Percentiles rank a stretch among this genome's conserved stretches.
Evolutionary conservation across 2,888 invertebrate species (phyloP).

Genomic region (Alloplasta piceator): DNA sequence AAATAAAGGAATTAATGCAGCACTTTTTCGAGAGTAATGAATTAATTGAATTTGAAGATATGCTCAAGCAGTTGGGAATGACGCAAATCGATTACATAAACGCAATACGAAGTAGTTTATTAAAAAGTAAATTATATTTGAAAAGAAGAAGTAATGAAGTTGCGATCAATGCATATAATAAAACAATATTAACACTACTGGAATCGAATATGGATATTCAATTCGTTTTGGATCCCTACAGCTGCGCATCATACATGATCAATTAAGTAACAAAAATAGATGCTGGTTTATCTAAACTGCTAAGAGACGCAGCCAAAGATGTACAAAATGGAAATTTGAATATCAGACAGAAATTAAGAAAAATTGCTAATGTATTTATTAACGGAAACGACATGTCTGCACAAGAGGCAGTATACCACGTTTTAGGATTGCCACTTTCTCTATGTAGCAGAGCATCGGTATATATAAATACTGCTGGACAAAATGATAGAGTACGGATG

Average conservation of each 20-base stretch:
- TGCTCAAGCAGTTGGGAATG: no score
- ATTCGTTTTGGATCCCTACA: conserved; percentile 39
- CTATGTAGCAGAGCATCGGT: conserved; percentile 61
- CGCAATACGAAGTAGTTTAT: no score
- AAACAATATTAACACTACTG: no score
- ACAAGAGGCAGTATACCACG: conserved; percentile 69
- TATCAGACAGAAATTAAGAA: conserved; percentile 65
- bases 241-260: conserved; percentile 56
- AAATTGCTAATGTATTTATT: conserved; percentile 66
- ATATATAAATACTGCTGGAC: conserved; percentile 63
- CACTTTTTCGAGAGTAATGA: no score
- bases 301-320: conserved; percentile 63
- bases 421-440: conserved; percentile 65
- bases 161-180: conserved; percentile 9
- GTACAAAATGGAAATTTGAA: conserved; percentile 59
- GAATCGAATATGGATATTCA: no score
- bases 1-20: no score
- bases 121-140: conserved; percentile 30
- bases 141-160: conserved; percentile 45
- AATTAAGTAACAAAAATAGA: conserved; percentile 60
- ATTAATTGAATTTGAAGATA: no score
- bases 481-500: conserved; percentile 55
- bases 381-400: conserved; percentile 66
- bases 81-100: no score
- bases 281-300: conserved; percentile 56